Percentiles rank a stretch among this genome's conserved stretches.
phyloP scores from a whole-genome alignment of 1,140 invertebrate genomes.

The Macrobrachium rosenbergii region DNA sequence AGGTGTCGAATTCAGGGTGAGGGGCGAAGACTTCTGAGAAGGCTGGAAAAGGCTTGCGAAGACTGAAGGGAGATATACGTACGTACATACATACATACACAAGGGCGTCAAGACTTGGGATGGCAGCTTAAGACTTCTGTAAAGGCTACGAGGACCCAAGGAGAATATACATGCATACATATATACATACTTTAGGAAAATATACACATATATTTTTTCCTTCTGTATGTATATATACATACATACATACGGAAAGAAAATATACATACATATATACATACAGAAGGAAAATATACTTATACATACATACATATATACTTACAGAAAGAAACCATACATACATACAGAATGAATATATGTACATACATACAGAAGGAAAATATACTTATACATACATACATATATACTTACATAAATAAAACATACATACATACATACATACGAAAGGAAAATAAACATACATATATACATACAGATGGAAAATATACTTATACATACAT shows the following conservation, averaged over 20 bases:
- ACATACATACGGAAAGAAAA: neutral
- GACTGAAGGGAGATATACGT: neutral
- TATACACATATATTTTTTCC: too few relatives aligned
- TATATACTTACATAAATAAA: too few relatives aligned
- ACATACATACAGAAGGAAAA: too few relatives aligned
- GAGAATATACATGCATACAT: neutral
- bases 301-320: too few relatives aligned
- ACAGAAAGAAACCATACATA: too few relatives aligned
- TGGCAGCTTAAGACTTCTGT: too few relatives aligned
- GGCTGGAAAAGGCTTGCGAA: neutral
- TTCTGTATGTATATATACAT: neutral
- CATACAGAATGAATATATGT: too few relatives aligned
- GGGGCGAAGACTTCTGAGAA: neutral
- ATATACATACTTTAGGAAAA: neutral
- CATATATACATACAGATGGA: neutral
- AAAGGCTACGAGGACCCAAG: neutral
- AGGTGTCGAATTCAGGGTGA: too few relatives aligned
- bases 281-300: too few relatives aligned
- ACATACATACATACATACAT: neutral
- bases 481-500: too few relatives aligned
- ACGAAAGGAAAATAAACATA: neutral
- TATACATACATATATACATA: too few relatives aligned
- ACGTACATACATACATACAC: conserved; percentile 22
- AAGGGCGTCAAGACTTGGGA: neutral
- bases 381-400: too few relatives aligned